Evolutionary conservation across 2,888 invertebrate species (phyloP).

Genomic region (Fragum sueziense): DNA sequence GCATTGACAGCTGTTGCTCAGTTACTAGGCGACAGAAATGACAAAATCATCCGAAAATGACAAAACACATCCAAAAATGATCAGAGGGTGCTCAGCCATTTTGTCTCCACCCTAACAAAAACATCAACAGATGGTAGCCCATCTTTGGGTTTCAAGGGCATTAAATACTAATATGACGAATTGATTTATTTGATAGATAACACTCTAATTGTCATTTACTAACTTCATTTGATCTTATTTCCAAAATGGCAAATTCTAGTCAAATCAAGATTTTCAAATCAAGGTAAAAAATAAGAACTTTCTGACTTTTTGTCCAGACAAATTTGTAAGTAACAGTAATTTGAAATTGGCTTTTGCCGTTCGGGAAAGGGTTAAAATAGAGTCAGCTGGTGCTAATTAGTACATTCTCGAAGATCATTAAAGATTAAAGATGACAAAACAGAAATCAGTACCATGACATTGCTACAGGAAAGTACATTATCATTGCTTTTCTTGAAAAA

Average conservation of each 20-base stretch:
- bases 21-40: slow-evolving; percentile 2
- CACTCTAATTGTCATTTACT: background rate
- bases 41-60: background rate
- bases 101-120: background rate
- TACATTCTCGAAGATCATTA: background rate
- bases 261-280: no score
- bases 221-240: no score
- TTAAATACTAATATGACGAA: slow-evolving; percentile 15
- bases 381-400: background rate
- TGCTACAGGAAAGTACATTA: no score
- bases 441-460: slow-evolving; percentile 15
- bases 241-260: no score
- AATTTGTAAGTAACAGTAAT: no score
- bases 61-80: background rate
- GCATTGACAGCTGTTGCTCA: slow-evolving; percentile 15
- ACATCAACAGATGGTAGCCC: slow-evolving; percentile 10
- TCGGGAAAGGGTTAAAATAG: no score
- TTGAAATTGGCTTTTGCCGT: no score
- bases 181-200: slow-evolving; percentile 13
- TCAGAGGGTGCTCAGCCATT: background rate
- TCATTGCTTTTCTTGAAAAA: no score
- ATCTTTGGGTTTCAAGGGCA: background rate
- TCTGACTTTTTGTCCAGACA: no score
- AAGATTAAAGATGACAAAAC: background rate
- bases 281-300: no score